Percentiles rank a stretch among this genome's conserved stretches.
Conservation (phyloP, 1,140 invertebrate genomes). For the Halesus radiatus region DNA sequence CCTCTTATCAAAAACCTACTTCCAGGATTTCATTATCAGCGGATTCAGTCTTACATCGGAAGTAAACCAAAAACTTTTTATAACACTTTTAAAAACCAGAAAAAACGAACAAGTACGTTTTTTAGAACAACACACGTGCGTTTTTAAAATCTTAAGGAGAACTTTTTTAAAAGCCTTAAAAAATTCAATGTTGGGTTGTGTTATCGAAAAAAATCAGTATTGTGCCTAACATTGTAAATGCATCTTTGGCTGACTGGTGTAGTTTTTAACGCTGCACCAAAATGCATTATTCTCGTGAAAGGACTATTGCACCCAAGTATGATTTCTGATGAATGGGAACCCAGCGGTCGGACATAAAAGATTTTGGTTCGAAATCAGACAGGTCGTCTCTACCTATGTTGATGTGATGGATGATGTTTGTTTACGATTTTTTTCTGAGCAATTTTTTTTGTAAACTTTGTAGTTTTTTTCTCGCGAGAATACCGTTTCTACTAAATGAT, state of each 20-base stretch:
- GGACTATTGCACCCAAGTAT: constrained; percentile 42
- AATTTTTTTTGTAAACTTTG: neutral
- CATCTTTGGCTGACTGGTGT: constrained; percentile 42
- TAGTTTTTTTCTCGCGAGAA: neutral
- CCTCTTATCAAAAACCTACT: constrained; percentile 21
- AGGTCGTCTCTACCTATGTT: constrained; percentile 24
- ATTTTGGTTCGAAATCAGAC: constrained; percentile 38
- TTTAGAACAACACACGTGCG: constrained; percentile 18
- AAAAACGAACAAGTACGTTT: neutral
- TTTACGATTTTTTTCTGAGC: constrained; percentile 30
- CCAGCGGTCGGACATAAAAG: constrained; percentile 46
- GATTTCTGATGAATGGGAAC: constrained; percentile 43
- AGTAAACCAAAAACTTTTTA: neutral
- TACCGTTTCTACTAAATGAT: constrained; percentile 19
- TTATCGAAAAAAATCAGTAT: constrained; percentile 38
- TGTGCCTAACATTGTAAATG: constrained; percentile 34
- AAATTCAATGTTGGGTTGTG: neutral
- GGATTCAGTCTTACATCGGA: neutral
- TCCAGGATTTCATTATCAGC: constrained; percentile 25
- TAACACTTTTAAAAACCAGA: too few relatives aligned
- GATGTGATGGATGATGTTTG: constrained; percentile 43
- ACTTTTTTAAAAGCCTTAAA: neutral
- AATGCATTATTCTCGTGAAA: constrained; percentile 46
- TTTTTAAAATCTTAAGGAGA: neutral
- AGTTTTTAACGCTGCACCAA: constrained; percentile 44